Evolutionary conservation across 2,113 vertebrate species (phyloP).

Genomic region (Sturnira hondurensis): DNA sequence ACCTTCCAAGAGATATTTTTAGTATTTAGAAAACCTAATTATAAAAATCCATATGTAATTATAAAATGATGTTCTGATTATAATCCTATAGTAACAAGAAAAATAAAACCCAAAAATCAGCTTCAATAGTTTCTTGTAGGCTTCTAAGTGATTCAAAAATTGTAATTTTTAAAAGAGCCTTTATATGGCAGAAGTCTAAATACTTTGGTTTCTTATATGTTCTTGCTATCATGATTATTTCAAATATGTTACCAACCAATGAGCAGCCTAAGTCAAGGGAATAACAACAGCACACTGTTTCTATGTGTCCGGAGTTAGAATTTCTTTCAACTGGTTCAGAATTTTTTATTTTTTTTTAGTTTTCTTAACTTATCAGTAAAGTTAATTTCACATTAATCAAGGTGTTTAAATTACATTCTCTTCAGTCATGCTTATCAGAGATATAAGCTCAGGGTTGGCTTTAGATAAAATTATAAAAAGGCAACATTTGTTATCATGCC

Average conservation of each 20-base stretch:
- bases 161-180: not conserved
- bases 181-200: not conserved
- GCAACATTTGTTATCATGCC: not conserved
- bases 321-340: not conserved
- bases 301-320: not conserved
- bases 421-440: not conserved
- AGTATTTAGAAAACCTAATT: not conserved
- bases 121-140: not conserved
- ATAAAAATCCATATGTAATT: not conserved
- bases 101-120: not conserved
- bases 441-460: not conserved
- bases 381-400: conserved; percentile 5
- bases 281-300: not conserved
- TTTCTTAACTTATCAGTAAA: not conserved
- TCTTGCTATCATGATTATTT: not conserved
- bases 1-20: not conserved
- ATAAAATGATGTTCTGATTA: not conserved
- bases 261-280: not conserved
- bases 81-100: not conserved
- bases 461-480: conserved; percentile 11
- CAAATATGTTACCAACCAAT: not conserved
- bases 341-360: not conserved
- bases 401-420: not conserved
- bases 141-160: not conserved
- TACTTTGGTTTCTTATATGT: not conserved